Evolutionary conservation across 2,113 vertebrate genomes (phyloP), one percentile per base, ranked within the genome.

Genomic region (Grantiella picta): DNA sequence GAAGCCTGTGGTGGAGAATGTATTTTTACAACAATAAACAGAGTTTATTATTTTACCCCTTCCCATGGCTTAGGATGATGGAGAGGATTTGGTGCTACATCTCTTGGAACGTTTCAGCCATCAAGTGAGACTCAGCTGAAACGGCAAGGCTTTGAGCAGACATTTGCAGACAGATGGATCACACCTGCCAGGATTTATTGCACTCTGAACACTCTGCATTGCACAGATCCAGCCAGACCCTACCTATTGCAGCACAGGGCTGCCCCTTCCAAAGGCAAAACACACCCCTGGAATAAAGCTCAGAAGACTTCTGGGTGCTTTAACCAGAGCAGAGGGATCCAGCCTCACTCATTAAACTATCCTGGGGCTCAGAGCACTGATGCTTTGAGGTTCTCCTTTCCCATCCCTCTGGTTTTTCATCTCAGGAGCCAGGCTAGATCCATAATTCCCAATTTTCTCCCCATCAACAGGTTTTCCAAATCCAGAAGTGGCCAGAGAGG

Each of bases 221-320:
- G 56, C 85, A 68, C 38, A 72, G 21, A 63, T 52, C 86, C 75
- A 36, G 15, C 54, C 64, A 70, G 31, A 12, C 23, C 44, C 42
- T 10, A 0, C 9, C 42, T 10, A 0, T 9, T 18, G 7, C 79
- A 49, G 75, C 42, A 8, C 2, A 33, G 73, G 47, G 38, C 52
- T 60, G 70, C 35, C 1, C 69, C 53, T 88, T 11, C 75, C 47
- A 15, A 44, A 71, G n/a, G 31, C 44, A 52, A 12, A 49, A 7
- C 1, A 11, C 35, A 12, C 15, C 40, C 1, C 24, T 20, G 17
- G 31, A 49, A 18, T 3, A 31, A 31, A 56, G 54, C 66, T 21
- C 64, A 9, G 18, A 44, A 7, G 50, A 15, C 33, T 68, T 29
- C 40, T 38, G 44, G 54, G 27, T 3, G 17, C 40, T 86, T 40